Evolutionary conservation across 2,888 invertebrate genomes (phyloP), one percentile per base, ranked within the genome.

Genomic region (Cryptus viduatorius): DNA sequence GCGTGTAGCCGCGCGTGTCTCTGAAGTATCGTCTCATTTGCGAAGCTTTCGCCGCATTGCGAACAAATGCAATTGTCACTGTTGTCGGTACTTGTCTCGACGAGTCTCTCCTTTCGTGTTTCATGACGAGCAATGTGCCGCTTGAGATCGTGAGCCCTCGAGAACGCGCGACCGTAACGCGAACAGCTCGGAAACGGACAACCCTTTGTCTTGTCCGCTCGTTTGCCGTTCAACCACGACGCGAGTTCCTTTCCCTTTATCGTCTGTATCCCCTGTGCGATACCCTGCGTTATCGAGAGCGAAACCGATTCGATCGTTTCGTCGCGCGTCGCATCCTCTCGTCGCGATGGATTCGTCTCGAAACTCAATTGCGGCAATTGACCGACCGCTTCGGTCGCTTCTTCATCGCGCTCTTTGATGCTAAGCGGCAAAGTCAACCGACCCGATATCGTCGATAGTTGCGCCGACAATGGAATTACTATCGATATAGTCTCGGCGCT

Each of bases 81-180:
- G 42, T 19, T 67, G 29, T 31, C n/a, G n/a, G 3, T 72, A 5
- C 16, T 31, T 8, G 48, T 53, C 24, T 65, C 76, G 4, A 53
- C 24, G 5, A 64, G 65, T 37, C 53, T 48, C 24, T 76, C 76
- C 76, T 93, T 93, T 29, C 92, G 90, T 83, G 90, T 90, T 31
- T 92, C 92, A 46, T 93, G 93, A 24, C 93, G 89, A 2, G 90
- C 91, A 80, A 93, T 93, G 75, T 93, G 93, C 5, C 93, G 90
- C 61, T 93, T 93, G 3, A 93, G 88, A 56, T 93, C 93, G 79
- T 93, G 93, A 4, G 93, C 92, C 50, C 93, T 89, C 7, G 93
- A 93, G 82, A 93, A 93, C 1, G 93, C 92, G 69, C 92, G 91
- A 4, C 93, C 92, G 67, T 90, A 93, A 46, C 93, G 90, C 4